These are phyloP conservation scores for Aphaenogaster ashmeadi DNA, from an alignment of 1,140 invertebrate species.

Conservation along the genomic window DNA sequence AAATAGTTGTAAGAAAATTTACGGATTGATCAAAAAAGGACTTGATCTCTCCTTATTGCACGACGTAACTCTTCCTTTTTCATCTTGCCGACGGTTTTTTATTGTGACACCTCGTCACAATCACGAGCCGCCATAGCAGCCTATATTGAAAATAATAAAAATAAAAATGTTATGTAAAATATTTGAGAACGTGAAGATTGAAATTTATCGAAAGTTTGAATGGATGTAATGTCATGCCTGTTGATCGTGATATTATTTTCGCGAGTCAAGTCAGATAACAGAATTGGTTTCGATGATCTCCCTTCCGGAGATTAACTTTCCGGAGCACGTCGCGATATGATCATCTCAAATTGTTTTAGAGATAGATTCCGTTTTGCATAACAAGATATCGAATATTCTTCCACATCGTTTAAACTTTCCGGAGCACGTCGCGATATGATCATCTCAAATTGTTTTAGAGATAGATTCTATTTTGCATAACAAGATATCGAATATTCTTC, in stretches of 20 bases:
- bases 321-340: background rate
- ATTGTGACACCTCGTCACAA: background rate
- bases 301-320: background rate
- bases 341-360: background rate
- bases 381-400: background rate
- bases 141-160: slow-evolving; percentile 8
- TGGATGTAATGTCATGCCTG: background rate
- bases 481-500: background rate
- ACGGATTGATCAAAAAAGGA: background rate
- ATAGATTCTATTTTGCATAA: background rate
- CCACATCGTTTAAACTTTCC: background rate
- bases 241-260: background rate
- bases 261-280: slow-evolving; percentile 7
- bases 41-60: background rate
- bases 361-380: background rate
- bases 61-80: background rate
- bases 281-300: slow-evolving; percentile 7
- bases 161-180: slow-evolving; percentile 39
- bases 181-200: background rate
- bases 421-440: background rate
- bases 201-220: background rate
- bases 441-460: background rate
- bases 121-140: background rate
- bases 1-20: background rate
- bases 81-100: background rate